These are phyloP conservation scores for Colinus virginianus DNA, from an alignment of 2,113 vertebrate genomes.

Conservation along the genomic window DNA sequence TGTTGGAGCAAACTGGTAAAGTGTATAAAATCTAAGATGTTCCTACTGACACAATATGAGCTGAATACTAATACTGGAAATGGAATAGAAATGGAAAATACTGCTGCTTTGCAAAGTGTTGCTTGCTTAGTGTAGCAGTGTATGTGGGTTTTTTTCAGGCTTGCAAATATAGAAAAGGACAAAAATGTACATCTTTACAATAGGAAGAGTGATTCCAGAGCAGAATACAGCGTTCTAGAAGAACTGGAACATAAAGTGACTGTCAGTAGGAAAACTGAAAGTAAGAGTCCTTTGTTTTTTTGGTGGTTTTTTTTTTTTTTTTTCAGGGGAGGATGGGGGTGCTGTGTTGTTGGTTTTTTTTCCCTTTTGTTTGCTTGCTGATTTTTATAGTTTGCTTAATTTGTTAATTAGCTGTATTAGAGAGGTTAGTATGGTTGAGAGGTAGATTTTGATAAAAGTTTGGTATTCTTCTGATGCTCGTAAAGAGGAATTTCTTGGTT, in stretches of 20 bases:
- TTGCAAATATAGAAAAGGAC: slow-evolving; percentile 87
- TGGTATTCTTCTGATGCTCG: background rate
- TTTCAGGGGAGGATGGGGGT: background rate
- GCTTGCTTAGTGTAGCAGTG: background rate
- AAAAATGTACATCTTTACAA: slow-evolving; percentile 78
- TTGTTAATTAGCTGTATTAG: background rate
- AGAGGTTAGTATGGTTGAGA: background rate
- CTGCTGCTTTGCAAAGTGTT: background rate
- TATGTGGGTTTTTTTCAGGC: slow-evolving; percentile 73
- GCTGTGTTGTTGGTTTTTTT: too few relatives aligned
- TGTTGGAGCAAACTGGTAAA: background rate
- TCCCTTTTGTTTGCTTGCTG: background rate
- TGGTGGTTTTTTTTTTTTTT: background rate
- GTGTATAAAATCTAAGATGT: background rate
- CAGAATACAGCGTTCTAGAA: slow-evolving; percentile 80
- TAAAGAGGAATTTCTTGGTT: background rate
- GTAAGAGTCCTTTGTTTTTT: slow-evolving; percentile 71
- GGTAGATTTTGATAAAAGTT: background rate
- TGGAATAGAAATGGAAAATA: too few relatives aligned
- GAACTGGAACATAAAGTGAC: slow-evolving; percentile 82
- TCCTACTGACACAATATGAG: background rate
- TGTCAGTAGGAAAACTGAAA: slow-evolving; percentile 80
- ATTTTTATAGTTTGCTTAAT: background rate
- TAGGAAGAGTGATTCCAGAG: slow-evolving; percentile 81
- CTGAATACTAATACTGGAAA: background rate